Conservation (phyloP, 2,113 vertebrate species). For the Dascyllus trimaculatus region DNA sequence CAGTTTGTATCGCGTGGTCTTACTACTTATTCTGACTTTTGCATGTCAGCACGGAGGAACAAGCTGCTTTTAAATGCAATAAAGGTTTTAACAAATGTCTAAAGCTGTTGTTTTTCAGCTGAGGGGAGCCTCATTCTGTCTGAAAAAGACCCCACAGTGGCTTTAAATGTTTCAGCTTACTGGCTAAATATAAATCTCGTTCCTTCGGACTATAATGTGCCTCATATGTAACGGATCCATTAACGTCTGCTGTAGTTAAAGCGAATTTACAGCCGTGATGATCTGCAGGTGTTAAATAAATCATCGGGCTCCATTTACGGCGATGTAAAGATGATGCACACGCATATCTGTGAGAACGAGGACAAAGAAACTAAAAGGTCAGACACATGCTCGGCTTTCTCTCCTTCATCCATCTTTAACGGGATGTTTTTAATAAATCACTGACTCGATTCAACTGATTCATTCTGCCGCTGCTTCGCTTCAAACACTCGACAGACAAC, state of each 20-base stretch:
- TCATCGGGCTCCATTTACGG: not conserved
- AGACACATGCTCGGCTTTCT: not conserved
- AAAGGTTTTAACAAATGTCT: no score
- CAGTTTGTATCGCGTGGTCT: no score
- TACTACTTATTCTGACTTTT: no score
- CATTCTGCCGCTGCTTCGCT: no score
- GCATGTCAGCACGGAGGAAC: no score
- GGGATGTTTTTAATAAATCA: slow-evolving; percentile 1
- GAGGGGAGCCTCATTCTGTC: no score
- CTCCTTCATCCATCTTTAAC: not conserved
- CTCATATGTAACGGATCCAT: not conserved
- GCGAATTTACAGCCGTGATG: not conserved
- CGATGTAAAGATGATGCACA: slow-evolving; percentile 13
- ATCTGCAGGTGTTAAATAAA: slow-evolving; percentile 18
- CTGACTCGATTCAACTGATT: no score
- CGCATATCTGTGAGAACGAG: not conserved
- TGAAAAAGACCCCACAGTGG: no score
- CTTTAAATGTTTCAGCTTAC: not conserved
- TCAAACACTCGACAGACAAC: no score
- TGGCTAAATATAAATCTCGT: not conserved
- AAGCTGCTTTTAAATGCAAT: no score
- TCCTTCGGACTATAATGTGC: not conserved
- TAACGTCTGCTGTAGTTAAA: slow-evolving; percentile 10
- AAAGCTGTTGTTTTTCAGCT: no score
- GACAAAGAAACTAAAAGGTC: not conserved